A percentile compares a stretch with the other conserved stretches of the same genome.
These are phyloP conservation scores for Arremon brunneinucha DNA, from an alignment of 2,797 vertebrate species.

Conservation along the genomic window DNA sequence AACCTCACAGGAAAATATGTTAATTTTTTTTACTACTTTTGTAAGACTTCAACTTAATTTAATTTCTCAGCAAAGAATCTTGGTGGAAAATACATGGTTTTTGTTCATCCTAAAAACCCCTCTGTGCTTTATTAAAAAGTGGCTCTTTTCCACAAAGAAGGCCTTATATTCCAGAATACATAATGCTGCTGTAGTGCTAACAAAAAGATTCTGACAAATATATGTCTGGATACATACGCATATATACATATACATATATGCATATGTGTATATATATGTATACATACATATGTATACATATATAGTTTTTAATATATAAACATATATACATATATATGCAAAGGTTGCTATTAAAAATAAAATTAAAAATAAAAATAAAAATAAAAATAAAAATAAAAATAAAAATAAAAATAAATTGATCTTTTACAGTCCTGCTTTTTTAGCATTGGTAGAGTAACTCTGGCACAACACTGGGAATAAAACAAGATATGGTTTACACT, in stretches of 20 bases:
- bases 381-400: too few species aligned
- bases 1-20: neutral
- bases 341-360: neutral
- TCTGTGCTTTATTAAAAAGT: neutral
- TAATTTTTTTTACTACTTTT: neutral
- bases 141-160: neutral
- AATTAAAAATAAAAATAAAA: neutral
- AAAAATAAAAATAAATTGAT: too few species aligned
- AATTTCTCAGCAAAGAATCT: neutral
- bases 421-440: neutral
- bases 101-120: fast-evolving
- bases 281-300: too few species aligned
- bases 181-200: neutral
- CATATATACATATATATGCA: neutral
- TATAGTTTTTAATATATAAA: neutral
- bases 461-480: neutral
- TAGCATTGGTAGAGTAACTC: neutral
- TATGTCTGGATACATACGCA: fast-evolving
- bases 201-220: neutral
- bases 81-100: neutral
- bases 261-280: too few species aligned
- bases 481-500: neutral
- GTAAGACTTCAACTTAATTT: neutral
- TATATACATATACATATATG: neutral
- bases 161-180: neutral